These are phyloP conservation scores for Schizaphis graminum DNA, from an alignment of 2,888 invertebrate species.

Conservation along the genomic window DNA sequence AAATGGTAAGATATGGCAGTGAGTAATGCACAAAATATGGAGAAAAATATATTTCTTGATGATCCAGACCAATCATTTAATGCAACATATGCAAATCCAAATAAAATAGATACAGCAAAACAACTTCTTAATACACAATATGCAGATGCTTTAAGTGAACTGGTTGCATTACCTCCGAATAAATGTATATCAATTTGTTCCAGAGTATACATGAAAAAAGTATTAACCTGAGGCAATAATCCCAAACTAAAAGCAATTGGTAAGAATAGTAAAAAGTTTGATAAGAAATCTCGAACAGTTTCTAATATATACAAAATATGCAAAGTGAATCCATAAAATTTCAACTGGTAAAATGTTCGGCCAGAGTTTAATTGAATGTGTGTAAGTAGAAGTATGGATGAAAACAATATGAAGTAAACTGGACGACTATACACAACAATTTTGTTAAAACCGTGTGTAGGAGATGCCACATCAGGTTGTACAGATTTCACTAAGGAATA, in stretches of 20 bases:
- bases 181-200: constrained; percentile 95
- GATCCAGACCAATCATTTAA: constrained; percentile 82
- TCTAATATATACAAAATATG: constrained; percentile 69
- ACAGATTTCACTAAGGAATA: constrained; percentile 97
- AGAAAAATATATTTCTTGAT: constrained; percentile 92
- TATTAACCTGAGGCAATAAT: constrained; percentile 96
- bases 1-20: constrained; percentile 92
- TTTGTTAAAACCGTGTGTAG: constrained; percentile 97
- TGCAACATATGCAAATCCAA: constrained; percentile 90
- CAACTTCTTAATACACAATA: constrained; percentile 86
- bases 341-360: constrained; percentile 51
- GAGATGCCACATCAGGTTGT: constrained; percentile 98
- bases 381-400: constrained; percentile 68
- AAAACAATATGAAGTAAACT: constrained; percentile 69
- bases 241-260: constrained; percentile 96
- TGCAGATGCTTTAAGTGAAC: constrained; percentile 85
- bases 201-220: constrained; percentile 94
- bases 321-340: constrained; percentile 70
- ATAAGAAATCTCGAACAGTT: constrained; percentile 79
- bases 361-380: constrained; percentile 65
- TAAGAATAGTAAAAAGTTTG: constrained; percentile 87
- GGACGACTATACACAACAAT: constrained; percentile 82
- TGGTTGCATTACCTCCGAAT: constrained; percentile 90
- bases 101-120: constrained; percentile 83
- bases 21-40: constrained; percentile 91